Base-by-base conservation (phyloP, 2,888 invertebrate species). In the Drosophila nr. perissopoda region DNA sequence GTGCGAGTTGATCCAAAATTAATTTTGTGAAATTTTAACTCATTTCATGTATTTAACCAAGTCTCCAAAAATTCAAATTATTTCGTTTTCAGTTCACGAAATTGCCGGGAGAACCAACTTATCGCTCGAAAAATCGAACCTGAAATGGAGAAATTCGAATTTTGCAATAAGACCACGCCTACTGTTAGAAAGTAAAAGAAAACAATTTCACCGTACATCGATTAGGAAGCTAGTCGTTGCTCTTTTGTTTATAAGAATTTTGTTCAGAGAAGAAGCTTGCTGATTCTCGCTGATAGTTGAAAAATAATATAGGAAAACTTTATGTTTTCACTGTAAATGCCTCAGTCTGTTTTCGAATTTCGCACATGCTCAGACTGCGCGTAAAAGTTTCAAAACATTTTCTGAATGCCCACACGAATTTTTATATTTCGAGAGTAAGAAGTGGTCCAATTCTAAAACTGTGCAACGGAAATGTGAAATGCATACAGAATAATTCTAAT, bases 271-370 rank as follows among this genome's bases (percentile, higher is more conserved):
- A 31, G 18, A 11, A 54, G 29, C 2, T 27, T 29, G 29, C 21
- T 0, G 40, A 21, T 40, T 38, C 27, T 58, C n/a, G 31, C 36
- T 49, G 40, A 57, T 60, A 56, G 27, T 53, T 27, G 21, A 51
- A 54, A 56, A 54, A 57, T 48, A 18, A n/a, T 48, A 34, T 25
- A 49, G 38, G 42, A 70, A 81, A 61, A 58, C 42, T 61, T 59
- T n/a, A 66, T 68, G 64, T 38, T 63, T 75, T 66, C 40, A 10
- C 52, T 54, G 49, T 34, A 25, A 21, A 51, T n/a, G 58, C 42
- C 38, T 82, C 81, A 91, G 91, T 91, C 84, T 87, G 82, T 66
- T 83, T 86, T 89, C 91, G 91, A 87, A 83, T 81, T 88, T 86
- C 82, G 83, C 83, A 81, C 81, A 85, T 71, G 83, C 73, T 81